These are phyloP conservation scores for Limnephilus rhombicus DNA, from an alignment of 2,888 invertebrate species.

Conservation along the genomic window DNA sequence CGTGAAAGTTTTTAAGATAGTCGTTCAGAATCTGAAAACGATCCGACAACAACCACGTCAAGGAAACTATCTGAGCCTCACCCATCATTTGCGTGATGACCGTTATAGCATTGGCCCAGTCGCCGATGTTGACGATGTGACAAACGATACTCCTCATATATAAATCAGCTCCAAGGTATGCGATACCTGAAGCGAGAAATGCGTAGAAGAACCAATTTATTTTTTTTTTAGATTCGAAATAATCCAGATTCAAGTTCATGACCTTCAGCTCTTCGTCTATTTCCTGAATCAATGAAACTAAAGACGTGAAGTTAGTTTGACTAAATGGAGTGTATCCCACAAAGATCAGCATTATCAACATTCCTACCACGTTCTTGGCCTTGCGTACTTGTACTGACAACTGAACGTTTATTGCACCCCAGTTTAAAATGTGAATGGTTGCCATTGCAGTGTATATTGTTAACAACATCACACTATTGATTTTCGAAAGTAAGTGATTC, in stretches of 20 bases:
- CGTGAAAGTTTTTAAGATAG: conserved; percentile 46
- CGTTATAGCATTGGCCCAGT: neutral
- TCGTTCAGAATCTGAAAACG: conserved; percentile 55
- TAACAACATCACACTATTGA: conserved; percentile 46
- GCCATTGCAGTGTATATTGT: conserved; percentile 21
- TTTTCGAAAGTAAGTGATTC: conserved; percentile 8
- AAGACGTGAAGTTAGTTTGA: conserved; percentile 31
- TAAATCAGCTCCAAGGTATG: conserved; percentile 29
- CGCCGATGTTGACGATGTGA: neutral
- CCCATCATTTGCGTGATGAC: conserved; percentile 44
- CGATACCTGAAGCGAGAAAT: neutral
- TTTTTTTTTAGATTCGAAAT: conserved; percentile 30
- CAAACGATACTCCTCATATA: conserved; percentile 18
- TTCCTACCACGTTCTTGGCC: conserved; percentile 46
- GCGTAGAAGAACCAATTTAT: conserved; percentile 22
- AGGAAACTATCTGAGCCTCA: conserved; percentile 51
- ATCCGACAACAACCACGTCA: conserved; percentile 35
- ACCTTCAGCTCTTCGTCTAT: conserved; percentile 58
- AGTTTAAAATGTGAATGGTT: conserved; percentile 24
- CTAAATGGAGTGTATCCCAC: conserved; percentile 58
- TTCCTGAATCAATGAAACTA: conserved; percentile 46
- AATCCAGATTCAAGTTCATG: conserved; percentile 29
- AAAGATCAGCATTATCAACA: conserved; percentile 49
- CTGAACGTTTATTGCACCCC: neutral
- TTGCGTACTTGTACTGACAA: neutral